Conservation (phyloP, 2,888 invertebrate species). For the Agrilus biguttatus region DNA sequence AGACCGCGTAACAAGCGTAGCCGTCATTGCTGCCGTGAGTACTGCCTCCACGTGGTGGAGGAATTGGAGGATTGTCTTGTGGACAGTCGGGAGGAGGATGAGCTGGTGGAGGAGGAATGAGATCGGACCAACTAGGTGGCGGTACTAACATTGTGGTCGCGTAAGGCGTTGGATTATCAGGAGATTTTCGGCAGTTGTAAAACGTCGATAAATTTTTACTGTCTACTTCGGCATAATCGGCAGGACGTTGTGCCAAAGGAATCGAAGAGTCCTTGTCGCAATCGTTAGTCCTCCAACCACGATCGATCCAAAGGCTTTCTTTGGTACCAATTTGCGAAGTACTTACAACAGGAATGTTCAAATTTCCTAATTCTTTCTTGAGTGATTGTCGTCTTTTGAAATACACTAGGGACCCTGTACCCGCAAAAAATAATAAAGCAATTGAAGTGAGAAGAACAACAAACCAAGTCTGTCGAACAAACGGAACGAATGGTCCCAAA, state of each 20-base stretch:
- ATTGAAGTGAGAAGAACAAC: slow-evolving; percentile 51
- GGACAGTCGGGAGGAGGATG: slow-evolving; percentile 42
- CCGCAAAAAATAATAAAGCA: slow-evolving; percentile 30
- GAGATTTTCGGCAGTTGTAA: slow-evolving; percentile 51
- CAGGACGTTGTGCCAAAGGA: slow-evolving; percentile 40
- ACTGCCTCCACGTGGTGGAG: slow-evolving; percentile 26
- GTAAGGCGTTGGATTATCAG: slow-evolving; percentile 55
- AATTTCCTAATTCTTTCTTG: slow-evolving; percentile 48
- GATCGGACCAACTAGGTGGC: slow-evolving; percentile 35
- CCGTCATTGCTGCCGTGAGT: slow-evolving; percentile 24
- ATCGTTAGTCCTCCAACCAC: slow-evolving; percentile 50
- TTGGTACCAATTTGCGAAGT: slow-evolving; percentile 33
- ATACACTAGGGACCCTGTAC: slow-evolving; percentile 35
- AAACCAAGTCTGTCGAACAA: slow-evolving; percentile 57
- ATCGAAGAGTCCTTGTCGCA: slow-evolving; percentile 50
- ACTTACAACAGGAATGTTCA: slow-evolving; percentile 38
- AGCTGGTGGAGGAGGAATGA: slow-evolving; percentile 44
- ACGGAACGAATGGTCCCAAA: slow-evolving; percentile 28
- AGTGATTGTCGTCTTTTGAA: slow-evolving; percentile 39
- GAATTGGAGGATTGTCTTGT: slow-evolving; percentile 25
- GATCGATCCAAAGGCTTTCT: slow-evolving; percentile 55
- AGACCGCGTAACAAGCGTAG: slow-evolving; percentile 30
- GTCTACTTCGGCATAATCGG: slow-evolving; percentile 56
- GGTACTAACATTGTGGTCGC: slow-evolving; percentile 58
- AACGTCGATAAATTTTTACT: slow-evolving; percentile 54